phyloP scores from a whole-genome alignment of 2,797 vertebrate genomes.

The Neosilurus hyrtlii region DNA sequence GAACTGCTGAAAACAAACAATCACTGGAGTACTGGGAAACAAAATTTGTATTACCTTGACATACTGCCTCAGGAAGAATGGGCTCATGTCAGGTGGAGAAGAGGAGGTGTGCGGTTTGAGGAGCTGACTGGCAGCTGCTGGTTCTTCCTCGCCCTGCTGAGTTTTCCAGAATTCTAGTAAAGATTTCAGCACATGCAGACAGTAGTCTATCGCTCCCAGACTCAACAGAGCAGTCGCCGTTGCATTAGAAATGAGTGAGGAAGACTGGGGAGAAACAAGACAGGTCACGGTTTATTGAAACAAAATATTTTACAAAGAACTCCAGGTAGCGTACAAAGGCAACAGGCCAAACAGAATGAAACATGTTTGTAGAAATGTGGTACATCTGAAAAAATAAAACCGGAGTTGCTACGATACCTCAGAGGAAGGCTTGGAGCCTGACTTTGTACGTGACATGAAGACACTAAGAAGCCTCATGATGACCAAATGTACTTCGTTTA shows the following conservation, averaged over 20 bases:
- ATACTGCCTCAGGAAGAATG: constrained; percentile 96
- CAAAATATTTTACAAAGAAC: not conserved
- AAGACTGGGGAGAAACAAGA: constrained; percentile 74
- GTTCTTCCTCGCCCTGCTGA: constrained; percentile 95
- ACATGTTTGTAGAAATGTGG: not conserved
- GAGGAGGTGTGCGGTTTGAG: constrained; percentile 93
- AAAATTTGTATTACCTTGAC: constrained; percentile 83
- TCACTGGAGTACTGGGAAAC: not conserved
- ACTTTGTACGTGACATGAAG: constrained; percentile 98
- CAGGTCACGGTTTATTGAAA: not conserved
- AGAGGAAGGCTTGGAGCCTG: constrained; percentile 93
- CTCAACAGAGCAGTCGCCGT: constrained; percentile 93
- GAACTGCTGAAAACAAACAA: not conserved
- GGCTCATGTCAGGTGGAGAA: constrained; percentile 98
- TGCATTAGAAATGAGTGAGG: constrained; percentile 95
- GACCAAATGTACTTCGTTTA: constrained; percentile 96
- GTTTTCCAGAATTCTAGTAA: constrained; percentile 96
- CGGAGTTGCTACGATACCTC: constrained; percentile 75
- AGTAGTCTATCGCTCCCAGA: constrained; percentile 94
- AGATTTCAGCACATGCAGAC: constrained; percentile 92
- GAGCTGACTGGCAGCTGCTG: constrained; percentile 87
- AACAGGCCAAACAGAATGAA: not conserved
- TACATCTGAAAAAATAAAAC: not conserved
- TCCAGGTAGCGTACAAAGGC: not conserved
- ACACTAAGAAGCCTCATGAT: constrained; percentile 97